phyloP scores from a whole-genome alignment of 2,797 vertebrate genomes.

The Halcyon chelicuti region DNA sequence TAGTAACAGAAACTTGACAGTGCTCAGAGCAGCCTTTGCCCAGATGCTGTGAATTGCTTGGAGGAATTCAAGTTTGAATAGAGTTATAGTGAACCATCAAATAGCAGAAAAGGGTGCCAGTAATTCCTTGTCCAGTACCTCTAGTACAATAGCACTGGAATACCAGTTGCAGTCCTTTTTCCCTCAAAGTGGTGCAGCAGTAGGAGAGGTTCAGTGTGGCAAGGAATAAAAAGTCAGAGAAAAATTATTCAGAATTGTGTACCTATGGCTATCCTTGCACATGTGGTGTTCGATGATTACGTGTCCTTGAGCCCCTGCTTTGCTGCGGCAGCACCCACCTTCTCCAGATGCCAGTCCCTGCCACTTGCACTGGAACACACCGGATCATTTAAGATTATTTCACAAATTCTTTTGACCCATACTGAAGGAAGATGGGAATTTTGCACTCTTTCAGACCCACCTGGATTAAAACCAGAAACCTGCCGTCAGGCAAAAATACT shows the following conservation, averaged over 20 bases:
- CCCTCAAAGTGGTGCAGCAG: not conserved
- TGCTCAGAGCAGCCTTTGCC: not conserved
- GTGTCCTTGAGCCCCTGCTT: accelerated
- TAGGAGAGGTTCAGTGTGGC: not conserved
- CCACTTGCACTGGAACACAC: accelerated
- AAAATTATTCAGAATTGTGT: not conserved
- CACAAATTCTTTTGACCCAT: not conserved
- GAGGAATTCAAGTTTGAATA: not conserved
- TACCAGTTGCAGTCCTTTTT: not conserved
- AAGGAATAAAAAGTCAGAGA: not conserved
- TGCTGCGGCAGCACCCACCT: not conserved
- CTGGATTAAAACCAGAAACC: not conserved
- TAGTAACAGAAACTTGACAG: not conserved
- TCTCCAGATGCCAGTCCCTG: not conserved
- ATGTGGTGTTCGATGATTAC: accelerated
- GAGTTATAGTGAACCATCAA: not conserved
- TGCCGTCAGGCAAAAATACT: not conserved
- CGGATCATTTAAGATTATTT: not conserved
- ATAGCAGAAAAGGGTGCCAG: not conserved
- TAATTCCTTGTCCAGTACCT: not conserved
- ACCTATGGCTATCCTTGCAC: accelerated
- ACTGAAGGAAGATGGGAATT: not conserved
- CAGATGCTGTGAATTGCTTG: not conserved
- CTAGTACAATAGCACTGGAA: not conserved
- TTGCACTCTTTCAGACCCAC: not conserved